A percentile compares a stretch with the other conserved stretches of the same genome.
These are phyloP conservation scores for Bombyx huttoni DNA, from an alignment of 2,888 invertebrate species.

Conservation along the genomic window DNA sequence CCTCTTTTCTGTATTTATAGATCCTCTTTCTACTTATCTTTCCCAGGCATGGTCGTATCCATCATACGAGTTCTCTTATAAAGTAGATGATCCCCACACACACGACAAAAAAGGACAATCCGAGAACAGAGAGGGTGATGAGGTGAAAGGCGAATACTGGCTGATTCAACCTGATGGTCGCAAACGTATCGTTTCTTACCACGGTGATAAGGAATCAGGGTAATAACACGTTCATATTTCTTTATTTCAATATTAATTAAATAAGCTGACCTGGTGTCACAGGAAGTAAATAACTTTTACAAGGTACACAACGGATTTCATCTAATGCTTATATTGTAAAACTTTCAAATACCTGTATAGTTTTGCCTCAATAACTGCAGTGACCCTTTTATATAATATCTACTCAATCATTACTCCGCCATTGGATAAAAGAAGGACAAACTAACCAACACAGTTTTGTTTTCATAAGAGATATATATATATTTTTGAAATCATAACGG, in stretches of 20 bases:
- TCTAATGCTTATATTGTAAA: too few relatives aligned
- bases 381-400: too few relatives aligned
- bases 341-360: too few relatives aligned
- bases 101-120: constrained; percentile 68
- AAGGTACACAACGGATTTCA: too few relatives aligned
- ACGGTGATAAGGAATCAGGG: constrained; percentile 65
- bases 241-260: constrained; percentile 7
- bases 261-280: not conserved
- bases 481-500: too few relatives aligned
- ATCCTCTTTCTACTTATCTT: not conserved
- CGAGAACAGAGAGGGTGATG: constrained; percentile 61
- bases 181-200: constrained; percentile 63
- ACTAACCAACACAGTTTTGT: too few relatives aligned
- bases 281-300: not conserved
- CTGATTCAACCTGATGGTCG: constrained; percentile 67
- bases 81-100: constrained; percentile 68
- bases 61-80: constrained; percentile 68
- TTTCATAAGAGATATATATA: too few relatives aligned
- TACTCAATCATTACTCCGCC: too few relatives aligned
- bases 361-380: too few relatives aligned
- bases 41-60: constrained; percentile 56
- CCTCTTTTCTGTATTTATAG: too few relatives aligned
- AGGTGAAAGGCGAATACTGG: constrained; percentile 66
- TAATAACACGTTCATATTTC: constrained; percentile 13
- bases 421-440: too few relatives aligned